Percentiles rank a stretch among this genome's conserved stretches.
phyloP scores from a whole-genome alignment of 2,797 vertebrate genomes.

The Emydoidea blandingii region DNA sequence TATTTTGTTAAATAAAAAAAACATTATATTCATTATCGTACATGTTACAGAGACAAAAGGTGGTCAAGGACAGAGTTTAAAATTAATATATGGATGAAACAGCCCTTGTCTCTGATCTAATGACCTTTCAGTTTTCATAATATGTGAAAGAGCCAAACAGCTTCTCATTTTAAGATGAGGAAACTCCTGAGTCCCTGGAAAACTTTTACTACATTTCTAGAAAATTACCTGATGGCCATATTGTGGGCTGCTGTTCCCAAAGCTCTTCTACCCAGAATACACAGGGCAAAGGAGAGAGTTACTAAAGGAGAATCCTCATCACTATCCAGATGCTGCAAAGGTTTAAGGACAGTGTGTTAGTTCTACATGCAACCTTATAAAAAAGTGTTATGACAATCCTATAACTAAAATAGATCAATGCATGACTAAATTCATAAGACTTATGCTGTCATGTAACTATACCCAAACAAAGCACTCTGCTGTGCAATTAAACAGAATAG shows the following conservation, averaged over 20 bases:
- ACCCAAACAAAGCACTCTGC: neutral
- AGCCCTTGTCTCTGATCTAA: neutral
- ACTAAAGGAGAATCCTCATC: slow-evolving; percentile 95
- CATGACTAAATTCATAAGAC: neutral
- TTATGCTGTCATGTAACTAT: neutral
- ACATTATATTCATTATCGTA: neutral
- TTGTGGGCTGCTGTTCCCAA: slow-evolving; percentile 94
- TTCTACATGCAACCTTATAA: neutral
- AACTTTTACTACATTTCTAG: neutral
- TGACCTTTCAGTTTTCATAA: neutral
- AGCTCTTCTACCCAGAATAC: slow-evolving; percentile 93
- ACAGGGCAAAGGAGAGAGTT: slow-evolving; percentile 94
- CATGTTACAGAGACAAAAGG: neutral
- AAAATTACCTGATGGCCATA: slow-evolving; percentile 92
- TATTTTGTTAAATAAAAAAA: slow-evolving; percentile 1
- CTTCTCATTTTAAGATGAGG: neutral
- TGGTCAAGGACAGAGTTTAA: neutral
- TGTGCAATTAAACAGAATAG: neutral
- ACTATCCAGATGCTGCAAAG: slow-evolving; percentile 87
- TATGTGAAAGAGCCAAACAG: neutral
- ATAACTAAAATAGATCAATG: neutral
- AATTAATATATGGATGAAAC: neutral
- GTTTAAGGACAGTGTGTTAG: slow-evolving; percentile 43
- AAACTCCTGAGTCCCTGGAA: neutral
- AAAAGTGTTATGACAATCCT: neutral